Conservation (phyloP, 2,797 vertebrate genomes). For the Coracias cyanogaster region DNA sequence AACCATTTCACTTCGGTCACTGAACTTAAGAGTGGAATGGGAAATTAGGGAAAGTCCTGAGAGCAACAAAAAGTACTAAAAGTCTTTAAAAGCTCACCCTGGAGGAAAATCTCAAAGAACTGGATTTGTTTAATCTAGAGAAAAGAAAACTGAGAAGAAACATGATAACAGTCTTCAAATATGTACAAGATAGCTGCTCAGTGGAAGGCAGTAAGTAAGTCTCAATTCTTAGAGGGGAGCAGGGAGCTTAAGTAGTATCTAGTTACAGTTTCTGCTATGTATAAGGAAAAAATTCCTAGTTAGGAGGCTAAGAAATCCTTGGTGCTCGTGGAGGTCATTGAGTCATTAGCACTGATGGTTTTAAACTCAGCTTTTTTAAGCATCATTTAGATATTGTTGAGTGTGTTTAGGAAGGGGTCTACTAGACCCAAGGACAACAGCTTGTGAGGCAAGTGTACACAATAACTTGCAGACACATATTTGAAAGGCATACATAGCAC, state of each 20-base stretch:
- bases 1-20: not conserved
- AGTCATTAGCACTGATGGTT: not conserved
- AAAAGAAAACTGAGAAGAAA: slow-evolving; percentile 19
- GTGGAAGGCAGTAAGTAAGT: not conserved
- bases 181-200: not conserved
- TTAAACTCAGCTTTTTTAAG: not conserved
- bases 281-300: not conserved
- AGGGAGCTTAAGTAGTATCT: not conserved
- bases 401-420: not conserved
- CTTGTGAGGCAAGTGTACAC: not conserved
- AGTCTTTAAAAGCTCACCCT: not conserved
- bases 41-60: not conserved
- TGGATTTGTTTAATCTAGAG: not conserved
- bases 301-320: not conserved
- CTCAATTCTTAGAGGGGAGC: not conserved
- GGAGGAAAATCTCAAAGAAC: not conserved
- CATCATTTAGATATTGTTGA: not conserved
- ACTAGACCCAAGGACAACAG: not conserved
- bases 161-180: not conserved
- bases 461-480: not conserved
- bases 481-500: not conserved
- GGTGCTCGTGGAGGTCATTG: not conserved
- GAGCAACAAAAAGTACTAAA: not conserved
- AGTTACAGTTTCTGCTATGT: not conserved
- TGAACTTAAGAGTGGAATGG: not conserved